Conservation (phyloP, 2,797 vertebrate species). For the Chromobotia macracanthus region DNA sequence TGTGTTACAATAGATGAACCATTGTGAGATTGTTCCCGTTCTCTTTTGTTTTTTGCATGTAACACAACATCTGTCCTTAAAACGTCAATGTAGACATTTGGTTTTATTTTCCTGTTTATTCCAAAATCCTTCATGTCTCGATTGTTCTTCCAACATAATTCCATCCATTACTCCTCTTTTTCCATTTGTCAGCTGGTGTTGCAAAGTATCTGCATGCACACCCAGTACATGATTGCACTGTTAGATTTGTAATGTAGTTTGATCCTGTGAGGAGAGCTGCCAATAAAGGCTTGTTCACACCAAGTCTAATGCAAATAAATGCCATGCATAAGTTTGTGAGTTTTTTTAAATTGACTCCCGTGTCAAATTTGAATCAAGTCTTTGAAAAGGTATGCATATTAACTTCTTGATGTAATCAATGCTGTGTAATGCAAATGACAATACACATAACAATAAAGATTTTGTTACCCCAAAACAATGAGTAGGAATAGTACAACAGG, state of each 20-base stretch:
- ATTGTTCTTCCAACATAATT: background rate
- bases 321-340: background rate
- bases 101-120: background rate
- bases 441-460: too few species aligned
- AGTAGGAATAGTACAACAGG: too few species aligned
- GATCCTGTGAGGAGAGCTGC: background rate
- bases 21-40: background rate
- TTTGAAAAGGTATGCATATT: too few species aligned
- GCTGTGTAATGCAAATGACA: too few species aligned
- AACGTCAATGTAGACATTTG: background rate
- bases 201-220: conserved; percentile 11
- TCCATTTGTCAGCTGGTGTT: conserved; percentile 23
- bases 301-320: background rate
- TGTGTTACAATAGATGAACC: background rate
- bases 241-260: background rate
- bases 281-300: conserved; percentile 11
- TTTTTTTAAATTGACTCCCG: background rate
- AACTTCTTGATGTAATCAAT: too few species aligned
- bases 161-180: background rate
- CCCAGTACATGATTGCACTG: background rate
- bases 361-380: background rate
- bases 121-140: background rate
- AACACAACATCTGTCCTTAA: background rate
- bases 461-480: too few species aligned
- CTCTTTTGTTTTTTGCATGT: conserved; percentile 26